A percentile compares a stretch with the other conserved stretches of the same genome.
Conservation (phyloP, 2,113 vertebrate species). For the Tamias sibiricus region DNA sequence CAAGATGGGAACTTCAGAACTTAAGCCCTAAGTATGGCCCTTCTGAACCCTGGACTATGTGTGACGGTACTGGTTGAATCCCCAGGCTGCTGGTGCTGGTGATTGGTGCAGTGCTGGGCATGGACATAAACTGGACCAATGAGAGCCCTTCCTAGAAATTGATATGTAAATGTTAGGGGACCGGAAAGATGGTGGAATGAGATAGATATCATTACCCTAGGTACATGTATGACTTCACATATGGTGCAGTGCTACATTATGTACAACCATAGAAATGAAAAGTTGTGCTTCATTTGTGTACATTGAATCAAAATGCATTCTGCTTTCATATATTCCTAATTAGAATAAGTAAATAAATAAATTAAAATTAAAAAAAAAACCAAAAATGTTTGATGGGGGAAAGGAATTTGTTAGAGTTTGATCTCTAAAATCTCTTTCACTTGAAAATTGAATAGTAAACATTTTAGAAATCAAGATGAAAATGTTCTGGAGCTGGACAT, state of each 20-base stretch:
- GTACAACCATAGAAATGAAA: too few relatives aligned
- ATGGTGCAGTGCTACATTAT: too few relatives aligned
- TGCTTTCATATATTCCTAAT: too few relatives aligned
- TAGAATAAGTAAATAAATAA: too few relatives aligned
- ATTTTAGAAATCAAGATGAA: slow-evolving; percentile 3
- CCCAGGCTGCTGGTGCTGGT: background rate
- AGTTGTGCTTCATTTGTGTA: too few relatives aligned
- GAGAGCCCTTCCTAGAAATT: background rate
- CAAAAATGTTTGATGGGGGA: background rate
- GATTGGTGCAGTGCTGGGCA: background rate
- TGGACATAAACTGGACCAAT: background rate
- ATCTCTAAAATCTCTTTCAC: background rate
- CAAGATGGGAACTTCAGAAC: background rate
- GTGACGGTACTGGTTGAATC: background rate
- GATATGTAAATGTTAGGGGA: background rate
- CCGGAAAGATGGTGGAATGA: too few relatives aligned
- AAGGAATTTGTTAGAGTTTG: background rate
- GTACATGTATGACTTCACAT: too few relatives aligned
- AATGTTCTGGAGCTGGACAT: background rate
- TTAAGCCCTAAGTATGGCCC: background rate
- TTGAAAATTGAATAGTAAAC: background rate
- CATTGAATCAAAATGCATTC: too few relatives aligned
- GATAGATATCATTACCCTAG: too few relatives aligned
- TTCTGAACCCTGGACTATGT: background rate
- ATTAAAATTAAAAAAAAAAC: too few relatives aligned